Conservation (phyloP, 2,113 vertebrate species). For the Chloebia gouldiae region DNA sequence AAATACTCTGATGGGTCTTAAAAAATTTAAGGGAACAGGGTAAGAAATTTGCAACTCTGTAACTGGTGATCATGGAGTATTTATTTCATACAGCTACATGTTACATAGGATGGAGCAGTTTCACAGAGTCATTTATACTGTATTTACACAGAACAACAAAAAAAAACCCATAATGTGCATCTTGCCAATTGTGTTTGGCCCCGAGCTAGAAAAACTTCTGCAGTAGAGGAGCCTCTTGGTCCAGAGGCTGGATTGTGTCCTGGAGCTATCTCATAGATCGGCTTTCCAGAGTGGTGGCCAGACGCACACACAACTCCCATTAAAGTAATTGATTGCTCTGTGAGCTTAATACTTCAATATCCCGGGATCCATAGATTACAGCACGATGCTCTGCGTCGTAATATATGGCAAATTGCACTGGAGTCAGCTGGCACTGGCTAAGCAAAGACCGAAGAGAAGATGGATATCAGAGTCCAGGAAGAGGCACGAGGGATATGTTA, state of each 20-base stretch:
- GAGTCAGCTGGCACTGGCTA: not conserved
- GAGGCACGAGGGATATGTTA: conserved; percentile 11
- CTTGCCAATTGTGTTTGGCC: not conserved
- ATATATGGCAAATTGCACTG: conserved; percentile 6
- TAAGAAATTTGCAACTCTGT: not conserved
- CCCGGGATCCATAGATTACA: not conserved
- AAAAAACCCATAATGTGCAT: not conserved
- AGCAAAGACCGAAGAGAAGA: not conserved
- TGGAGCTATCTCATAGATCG: conserved; percentile 34
- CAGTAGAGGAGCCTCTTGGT: not conserved
- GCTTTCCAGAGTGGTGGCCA: not conserved
- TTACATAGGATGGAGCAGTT: not conserved
- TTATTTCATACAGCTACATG: not conserved
- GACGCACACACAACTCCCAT: conserved; percentile 8
- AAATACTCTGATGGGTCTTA: not conserved
- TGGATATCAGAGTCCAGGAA: not conserved
- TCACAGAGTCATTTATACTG: rapidly evolving
- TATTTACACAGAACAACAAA: not conserved
- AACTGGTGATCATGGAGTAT: not conserved
- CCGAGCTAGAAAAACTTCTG: not conserved
- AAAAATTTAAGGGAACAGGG: not conserved
- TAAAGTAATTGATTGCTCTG: conserved; percentile 27
- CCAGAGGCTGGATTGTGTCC: conserved; percentile 4
- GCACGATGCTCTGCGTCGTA: not conserved
- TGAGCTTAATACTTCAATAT: not conserved